Base-by-base conservation (phyloP, 2,888 invertebrate species). In the Sialis fuliginosa region DNA sequence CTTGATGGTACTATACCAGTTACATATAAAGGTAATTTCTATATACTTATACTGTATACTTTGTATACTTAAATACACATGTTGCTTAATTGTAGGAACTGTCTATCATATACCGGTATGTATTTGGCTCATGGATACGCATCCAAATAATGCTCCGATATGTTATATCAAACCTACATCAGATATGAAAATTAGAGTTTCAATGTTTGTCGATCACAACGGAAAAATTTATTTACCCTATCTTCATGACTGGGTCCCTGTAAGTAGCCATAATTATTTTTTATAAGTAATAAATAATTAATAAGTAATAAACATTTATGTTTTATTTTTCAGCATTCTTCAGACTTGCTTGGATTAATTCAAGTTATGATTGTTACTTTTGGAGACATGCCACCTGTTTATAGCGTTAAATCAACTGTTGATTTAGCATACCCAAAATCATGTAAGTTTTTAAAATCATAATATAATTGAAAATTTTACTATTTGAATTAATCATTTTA, bases 211-310 rank as follows among this genome's bases (percentile, higher is more conserved):
- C 6, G 96, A 97, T 65, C 82, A 82, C 58, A 91, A 84, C 67
- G 98, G 98, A 34, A 91, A 91, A 66, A 81, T 98, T 47, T 97
- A 95, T 65, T 71, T 97, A 58, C 97, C 97, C 1, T 98, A 92
- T 69, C 70, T 99, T 50, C 91, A 93, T 60, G 91, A 96, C 55
- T 98, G 98, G 98, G 71, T 75, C 48, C 75, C 78, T 42, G 79
- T 79, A 65, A 68, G 71, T 61, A 47, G 33, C 12, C 34, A 22
- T 22, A 22, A 22, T 4, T 22, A 22, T 22, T 22, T 22, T 22
- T 22, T 22, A 22, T 22, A 22, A 22, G 22, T 22, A n/a, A n/a
- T n/a, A n/a, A n/a, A n/a, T n/a, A n/a, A n/a, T n/a, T n/a, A n/a
- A n/a, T n/a, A n/a, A n/a, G n/a, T n/a, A n/a, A n/a, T n/a, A 22